Evolutionary conservation across 2,113 vertebrate genomes (phyloP).

Genomic region (Pelecanus crispus): DNA sequence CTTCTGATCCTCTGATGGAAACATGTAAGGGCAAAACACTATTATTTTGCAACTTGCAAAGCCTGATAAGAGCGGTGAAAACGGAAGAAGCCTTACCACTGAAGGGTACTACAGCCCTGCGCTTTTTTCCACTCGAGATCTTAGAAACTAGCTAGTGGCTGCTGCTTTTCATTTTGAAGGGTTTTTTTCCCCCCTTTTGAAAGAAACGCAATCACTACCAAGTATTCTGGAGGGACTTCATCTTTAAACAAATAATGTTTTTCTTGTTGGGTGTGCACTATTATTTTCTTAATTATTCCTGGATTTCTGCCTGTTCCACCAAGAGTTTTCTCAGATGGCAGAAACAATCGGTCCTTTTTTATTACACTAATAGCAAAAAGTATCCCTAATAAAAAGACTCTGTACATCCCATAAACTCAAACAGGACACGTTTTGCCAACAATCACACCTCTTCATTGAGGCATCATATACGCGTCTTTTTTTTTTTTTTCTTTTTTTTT

Average conservation of each 20-base stretch:
- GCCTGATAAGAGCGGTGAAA: constrained; percentile 6
- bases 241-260: constrained; percentile 65
- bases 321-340: constrained; percentile 66
- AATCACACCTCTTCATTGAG: constrained; percentile 43
- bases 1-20: constrained; percentile 32
- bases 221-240: constrained; percentile 55
- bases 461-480: background rate
- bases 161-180: constrained; percentile 64
- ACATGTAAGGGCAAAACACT: constrained; percentile 39
- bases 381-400: constrained; percentile 38
- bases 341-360: constrained; percentile 49
- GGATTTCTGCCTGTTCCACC: constrained; percentile 65
- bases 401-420: constrained; percentile 31
- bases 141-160: constrained; percentile 37
- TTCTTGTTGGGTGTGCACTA: constrained; percentile 61
- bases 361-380: constrained; percentile 16
- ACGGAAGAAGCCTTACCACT: constrained; percentile 42
- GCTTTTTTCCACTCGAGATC: constrained; percentile 52
- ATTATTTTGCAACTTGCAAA: constrained; percentile 15
- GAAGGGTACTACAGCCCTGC: constrained; percentile 19
- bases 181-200: constrained; percentile 23
- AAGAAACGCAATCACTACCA: constrained; percentile 13
- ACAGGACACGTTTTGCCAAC: background rate
- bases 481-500: background rate
- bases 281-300: constrained; percentile 73